These are phyloP conservation scores for Nothura maculosa DNA, from an alignment of 2,797 vertebrate species.

Conservation along the genomic window DNA sequence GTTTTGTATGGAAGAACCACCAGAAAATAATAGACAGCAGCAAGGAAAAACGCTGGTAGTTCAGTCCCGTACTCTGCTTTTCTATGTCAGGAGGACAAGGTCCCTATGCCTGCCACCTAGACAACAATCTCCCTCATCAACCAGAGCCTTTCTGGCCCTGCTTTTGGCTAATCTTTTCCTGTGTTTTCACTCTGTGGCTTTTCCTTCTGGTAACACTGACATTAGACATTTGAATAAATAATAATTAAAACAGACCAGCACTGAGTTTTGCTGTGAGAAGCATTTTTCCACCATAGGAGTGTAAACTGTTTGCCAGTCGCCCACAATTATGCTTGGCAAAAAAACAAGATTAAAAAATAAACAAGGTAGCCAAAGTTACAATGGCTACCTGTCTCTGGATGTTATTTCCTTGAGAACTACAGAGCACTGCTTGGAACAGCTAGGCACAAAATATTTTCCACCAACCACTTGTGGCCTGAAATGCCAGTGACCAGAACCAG, in stretches of 20 bases:
- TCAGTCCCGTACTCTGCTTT: not conserved
- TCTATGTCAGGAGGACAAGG: not conserved
- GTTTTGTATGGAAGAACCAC: not conserved
- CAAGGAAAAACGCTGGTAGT: not conserved
- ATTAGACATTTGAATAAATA: slow-evolving; percentile 54
- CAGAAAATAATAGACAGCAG: not conserved
- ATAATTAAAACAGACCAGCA: slow-evolving; percentile 26
- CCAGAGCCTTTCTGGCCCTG: not conserved
- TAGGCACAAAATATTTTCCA: not conserved
- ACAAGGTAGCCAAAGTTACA: not conserved
- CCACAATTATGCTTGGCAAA: slow-evolving; percentile 16
- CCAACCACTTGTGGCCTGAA: not conserved
- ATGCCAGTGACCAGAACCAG: not conserved
- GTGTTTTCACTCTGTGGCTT: slow-evolving; percentile 29
- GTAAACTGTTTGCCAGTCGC: not conserved
- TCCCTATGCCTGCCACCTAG: not conserved
- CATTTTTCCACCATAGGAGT: not conserved
- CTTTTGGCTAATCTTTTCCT: slow-evolving; percentile 14
- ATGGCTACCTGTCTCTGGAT: not conserved
- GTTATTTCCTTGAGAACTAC: not conserved
- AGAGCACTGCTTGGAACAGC: not conserved
- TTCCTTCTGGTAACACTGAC: not conserved
- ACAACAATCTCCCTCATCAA: not conserved
- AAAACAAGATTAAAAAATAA: slow-evolving; percentile 19
- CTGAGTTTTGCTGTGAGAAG: slow-evolving; percentile 20